Evolutionary conservation across 2,113 vertebrate species (phyloP), one percentile per base, ranked within the genome.

Genomic region (Seriola dumerili): DNA sequence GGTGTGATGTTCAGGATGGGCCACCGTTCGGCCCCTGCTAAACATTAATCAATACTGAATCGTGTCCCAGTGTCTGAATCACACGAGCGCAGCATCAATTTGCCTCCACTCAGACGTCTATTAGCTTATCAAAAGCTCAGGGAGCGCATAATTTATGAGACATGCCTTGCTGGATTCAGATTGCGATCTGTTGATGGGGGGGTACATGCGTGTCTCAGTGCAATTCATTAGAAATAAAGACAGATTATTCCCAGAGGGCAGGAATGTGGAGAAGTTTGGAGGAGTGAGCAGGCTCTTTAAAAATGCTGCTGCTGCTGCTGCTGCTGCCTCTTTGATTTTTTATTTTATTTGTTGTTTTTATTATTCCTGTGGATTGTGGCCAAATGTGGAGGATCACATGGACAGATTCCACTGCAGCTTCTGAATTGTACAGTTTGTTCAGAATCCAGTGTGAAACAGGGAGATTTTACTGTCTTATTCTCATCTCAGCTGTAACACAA

Each of bases 121-220:
- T 87, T 88, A 85, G 89, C 77, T 92, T 84, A 91, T 89, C 87
- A 86, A 85, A 87, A 85, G 85, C 86, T 84, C 80, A 44, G 79
- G 40, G 67, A 68, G 74, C 74, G 59, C 86, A 78, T 89, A 58
- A 85, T 89, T 89, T 81, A 85, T 84, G 57, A 91, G 83, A 78
- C 85, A 83, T 55, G 85, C 66, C 42, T 85, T 69, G 70, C 78
- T 73, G 70, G 83, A 84, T 76, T 72, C 78, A 73, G 80, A 86
- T 83, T 78, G 83, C 5, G 32, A 86, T 89, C 72, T 68, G 85
- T 72, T 44, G 85, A 82, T 78, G 80, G 40, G 73, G 46, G 25
- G 63, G 52, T 69, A 65, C 81, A 34, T 21, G 54, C 55, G 58
- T 80, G 55, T 75, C 68, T 75, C 76, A 1, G 58, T 54, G 75